Evolutionary conservation across 1,140 invertebrate genomes (phyloP), one percentile per base, ranked within the genome.

Genomic region (Halesus radiatus): DNA sequence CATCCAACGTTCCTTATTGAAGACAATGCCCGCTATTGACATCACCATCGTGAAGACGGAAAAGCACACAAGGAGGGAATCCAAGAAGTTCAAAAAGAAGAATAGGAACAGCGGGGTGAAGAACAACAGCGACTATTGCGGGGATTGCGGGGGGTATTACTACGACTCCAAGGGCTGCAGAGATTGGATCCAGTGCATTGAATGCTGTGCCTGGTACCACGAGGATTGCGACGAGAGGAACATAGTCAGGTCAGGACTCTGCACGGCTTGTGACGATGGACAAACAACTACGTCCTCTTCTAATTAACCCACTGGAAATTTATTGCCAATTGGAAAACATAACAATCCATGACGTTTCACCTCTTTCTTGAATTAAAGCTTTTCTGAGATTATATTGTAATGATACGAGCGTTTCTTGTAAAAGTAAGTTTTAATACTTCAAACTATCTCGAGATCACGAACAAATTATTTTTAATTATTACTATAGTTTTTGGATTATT

Each of bases 231-330:
- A 75, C 18, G 72, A 75, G 54, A 75, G 72, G 54, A 75, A 75
- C 54, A 75, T 75, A n/a, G 72, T 75, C 22, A 56, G 72, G 26
- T 75, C 72, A n/a, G 72, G 72, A 75, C 53, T 75, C 23, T 75
- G 72, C 54, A 75, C 72, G 13, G 53, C 52, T 13, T 75, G 72
- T 32, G 72, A 75, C 29, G 72, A 75, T 18, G 53, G 72, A 7
- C 18, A 26, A 4, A 54, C 13, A 15, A 54, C 45, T 18, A 32
- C 52, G 10, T 75, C 72, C 1, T 75, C 72, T 7, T 72, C 68
- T 18, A 72, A 58, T 18, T 75, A 56, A 54, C 20, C 7, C 18
- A 23, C 1, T 13, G 22, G 15, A 32, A 18, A 1, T 45, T 45
- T 2, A 50, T 45, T 68, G 32, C 16, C 32, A 37, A 5, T n/a